Evolutionary conservation across 2,797 vertebrate genomes (phyloP), one percentile per base, ranked within the genome.

Genomic region (Pipistrellus nathusii): DNA sequence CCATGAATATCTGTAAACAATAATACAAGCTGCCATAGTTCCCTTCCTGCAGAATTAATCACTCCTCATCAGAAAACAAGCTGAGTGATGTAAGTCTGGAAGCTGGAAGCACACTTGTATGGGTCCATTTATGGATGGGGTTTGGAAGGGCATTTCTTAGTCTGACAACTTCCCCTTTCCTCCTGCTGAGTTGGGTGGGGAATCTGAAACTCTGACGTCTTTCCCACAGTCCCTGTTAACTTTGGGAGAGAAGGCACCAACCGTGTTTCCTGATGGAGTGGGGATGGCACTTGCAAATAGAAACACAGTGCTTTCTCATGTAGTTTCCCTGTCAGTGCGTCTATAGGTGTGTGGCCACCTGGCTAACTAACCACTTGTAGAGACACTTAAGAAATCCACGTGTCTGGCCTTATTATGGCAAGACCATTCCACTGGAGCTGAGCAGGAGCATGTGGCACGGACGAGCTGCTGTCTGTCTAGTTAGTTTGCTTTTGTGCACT

Each of bases 351-450:
- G 90, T 83, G 94, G 91, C 17, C 75, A 88, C 83, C 82, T 98
- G 97, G 86, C 91, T 97, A 97, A 98, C 97, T 97, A 97, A 97
- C 95, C 96, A 96, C 97, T 97, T 97, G 94, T 97, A 96, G 97
- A 97, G 91, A 91, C 85, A 94, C 95, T 98, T 97, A 97, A 97
- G 97, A 94, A 97, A 97, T 97, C 94, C 93, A 92, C 77, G 95
- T 98, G 98, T 98, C 98, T 98, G 93, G 86, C 83, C 97, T 97
- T 97, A 97, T 98, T 98, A 98, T 25, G 96, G 96, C 48, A 46
- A 91, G 55, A 81, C 12, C 6, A 10, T 84, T 87, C 95, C 97
- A 85, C 78, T 72, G 92, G 93, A 96, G 91, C 92, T 91, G 69
- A 0, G 78, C 89, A 82, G 27, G 25, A 96, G 90, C 92, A 92